These are phyloP conservation scores for Drosophila carrolli DNA, from an alignment of 1,140 invertebrate species.

Conservation along the genomic window DNA sequence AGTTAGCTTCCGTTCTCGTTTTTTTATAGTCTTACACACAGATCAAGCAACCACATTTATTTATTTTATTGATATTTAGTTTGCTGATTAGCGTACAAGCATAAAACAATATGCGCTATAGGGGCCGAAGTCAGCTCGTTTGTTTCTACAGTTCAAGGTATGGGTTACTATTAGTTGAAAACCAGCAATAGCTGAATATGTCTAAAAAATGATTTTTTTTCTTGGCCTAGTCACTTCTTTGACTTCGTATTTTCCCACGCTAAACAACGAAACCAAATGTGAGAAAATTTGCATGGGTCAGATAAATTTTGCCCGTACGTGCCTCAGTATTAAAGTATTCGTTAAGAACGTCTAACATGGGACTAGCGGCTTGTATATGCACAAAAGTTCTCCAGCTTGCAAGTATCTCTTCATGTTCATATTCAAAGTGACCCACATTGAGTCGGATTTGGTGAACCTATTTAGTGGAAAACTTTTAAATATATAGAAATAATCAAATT, in stretches of 20 bases:
- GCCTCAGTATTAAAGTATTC: slow-evolving; percentile 17
- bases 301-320: slow-evolving; percentile 11
- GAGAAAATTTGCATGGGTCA: slow-evolving; percentile 52
- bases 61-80: slow-evolving; percentile 37
- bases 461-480: not conserved
- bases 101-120: slow-evolving; percentile 1
- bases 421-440: not conserved
- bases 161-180: not conserved
- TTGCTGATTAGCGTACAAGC: slow-evolving; percentile 21
- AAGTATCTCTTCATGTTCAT: slow-evolving; percentile 28
- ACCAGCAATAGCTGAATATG: not conserved
- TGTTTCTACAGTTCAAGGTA: slow-evolving; percentile 17
- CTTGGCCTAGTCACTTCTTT: slow-evolving; percentile 28
- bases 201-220: slow-evolving; percentile 1
- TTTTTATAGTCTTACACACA: slow-evolving; percentile 1
- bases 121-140: slow-evolving; percentile 4
- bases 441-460: not conserved
- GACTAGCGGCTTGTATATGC: slow-evolving; percentile 43
- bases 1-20: not conserved
- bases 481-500: not conserved
- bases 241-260: slow-evolving; percentile 29
- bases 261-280: slow-evolving; percentile 31
- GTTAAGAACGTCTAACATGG: slow-evolving; percentile 50
- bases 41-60: slow-evolving; percentile 9
- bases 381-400: slow-evolving; percentile 60